Evolutionary conservation across 2,797 vertebrate species (phyloP).

Genomic region (Oophaga sylvatica): DNA sequence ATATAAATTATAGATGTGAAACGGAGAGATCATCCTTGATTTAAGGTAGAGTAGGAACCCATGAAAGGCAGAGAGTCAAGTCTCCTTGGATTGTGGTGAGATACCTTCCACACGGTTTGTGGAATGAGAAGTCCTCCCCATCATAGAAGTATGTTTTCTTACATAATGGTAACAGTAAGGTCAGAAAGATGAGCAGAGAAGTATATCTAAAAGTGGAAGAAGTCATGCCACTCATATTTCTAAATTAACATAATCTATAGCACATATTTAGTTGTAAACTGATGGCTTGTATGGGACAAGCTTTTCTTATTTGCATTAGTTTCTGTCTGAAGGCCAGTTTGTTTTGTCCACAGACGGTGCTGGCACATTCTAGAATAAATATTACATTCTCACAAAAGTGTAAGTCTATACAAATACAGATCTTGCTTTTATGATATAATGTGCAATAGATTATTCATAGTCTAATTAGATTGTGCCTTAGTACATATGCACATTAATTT

Average conservation of each 20-base stretch:
- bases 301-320: neutral
- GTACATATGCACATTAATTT: neutral
- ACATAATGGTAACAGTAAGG: no score
- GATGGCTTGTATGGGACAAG: neutral
- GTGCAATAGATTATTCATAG: slow-evolving; percentile 7
- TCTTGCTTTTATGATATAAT: neutral
- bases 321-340: neutral
- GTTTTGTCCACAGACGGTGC: neutral
- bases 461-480: neutral
- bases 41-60: no score
- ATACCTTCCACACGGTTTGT: no score
- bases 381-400: neutral
- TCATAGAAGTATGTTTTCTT: no score
- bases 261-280: neutral
- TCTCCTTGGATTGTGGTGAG: no score
- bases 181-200: no score
- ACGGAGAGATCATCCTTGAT: no score
- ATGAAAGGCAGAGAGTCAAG: no score
- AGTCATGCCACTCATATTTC: neutral
- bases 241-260: neutral
- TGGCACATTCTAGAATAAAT: neutral
- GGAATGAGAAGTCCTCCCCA: no score
- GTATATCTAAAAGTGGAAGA: neutral
- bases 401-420: slow-evolving; percentile 4
- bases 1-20: no score